These are phyloP conservation scores for Mythimna pallens DNA, from an alignment of 2,888 invertebrate genomes.

Conservation along the genomic window DNA sequence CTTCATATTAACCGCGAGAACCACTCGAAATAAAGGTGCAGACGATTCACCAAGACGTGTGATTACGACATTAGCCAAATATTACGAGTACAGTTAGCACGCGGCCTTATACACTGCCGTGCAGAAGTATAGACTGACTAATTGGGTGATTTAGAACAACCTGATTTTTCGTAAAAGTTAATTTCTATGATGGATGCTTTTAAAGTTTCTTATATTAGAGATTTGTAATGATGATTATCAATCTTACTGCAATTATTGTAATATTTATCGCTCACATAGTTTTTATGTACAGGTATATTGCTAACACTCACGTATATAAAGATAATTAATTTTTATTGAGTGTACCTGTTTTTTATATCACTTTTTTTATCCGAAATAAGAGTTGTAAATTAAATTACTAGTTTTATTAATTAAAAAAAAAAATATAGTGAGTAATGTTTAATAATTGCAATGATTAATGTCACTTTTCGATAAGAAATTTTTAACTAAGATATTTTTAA, in stretches of 20 bases:
- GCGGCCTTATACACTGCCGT: slow-evolving; percentile 19
- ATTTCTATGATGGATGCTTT: slow-evolving; percentile 37
- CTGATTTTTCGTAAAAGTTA: slow-evolving; percentile 44
- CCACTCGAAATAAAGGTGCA: slow-evolving; percentile 33
- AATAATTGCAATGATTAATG: no score
- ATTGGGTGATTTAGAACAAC: slow-evolving; percentile 48
- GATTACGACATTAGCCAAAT: slow-evolving; percentile 53
- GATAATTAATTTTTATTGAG: not conserved
- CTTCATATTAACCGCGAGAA: slow-evolving; percentile 20
- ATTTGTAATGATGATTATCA: slow-evolving; percentile 16
- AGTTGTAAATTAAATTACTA: not conserved
- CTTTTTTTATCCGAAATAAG: not conserved
- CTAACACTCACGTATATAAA: not conserved
- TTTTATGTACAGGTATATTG: not conserved
- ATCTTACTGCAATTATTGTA: slow-evolving; percentile 4
- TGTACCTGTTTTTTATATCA: not conserved
- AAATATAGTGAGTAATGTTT: no score
- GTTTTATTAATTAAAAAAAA: not conserved
- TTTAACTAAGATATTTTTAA: no score
- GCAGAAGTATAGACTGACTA: slow-evolving; percentile 24
- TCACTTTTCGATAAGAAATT: no score
- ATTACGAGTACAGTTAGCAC: slow-evolving; percentile 47
- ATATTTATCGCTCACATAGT: not conserved
- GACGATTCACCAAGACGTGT: slow-evolving; percentile 38
- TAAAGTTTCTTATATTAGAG: slow-evolving; percentile 2